phyloP scores from a whole-genome alignment of 2,797 vertebrate species.

The Poeciliopsis presidionis region DNA sequence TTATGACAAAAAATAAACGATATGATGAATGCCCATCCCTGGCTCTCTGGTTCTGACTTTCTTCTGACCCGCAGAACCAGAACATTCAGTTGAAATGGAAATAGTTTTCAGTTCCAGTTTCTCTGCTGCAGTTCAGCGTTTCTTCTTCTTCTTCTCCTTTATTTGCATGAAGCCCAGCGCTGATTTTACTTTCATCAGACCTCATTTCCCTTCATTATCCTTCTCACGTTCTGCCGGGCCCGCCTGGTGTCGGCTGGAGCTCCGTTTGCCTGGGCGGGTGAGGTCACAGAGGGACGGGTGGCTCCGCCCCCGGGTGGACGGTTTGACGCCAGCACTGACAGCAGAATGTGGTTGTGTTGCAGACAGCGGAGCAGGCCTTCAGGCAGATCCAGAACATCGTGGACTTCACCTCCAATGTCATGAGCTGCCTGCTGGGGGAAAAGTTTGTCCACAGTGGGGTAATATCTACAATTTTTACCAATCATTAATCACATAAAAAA shows the following conservation, averaged over 20 bases:
- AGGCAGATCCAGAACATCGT: constrained; percentile 94
- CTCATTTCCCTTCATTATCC: neutral
- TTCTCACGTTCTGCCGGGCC: neutral
- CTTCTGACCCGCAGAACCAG: neutral
- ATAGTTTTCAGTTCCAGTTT: neutral
- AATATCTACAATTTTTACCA: constrained; percentile 41
- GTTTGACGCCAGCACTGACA: neutral
- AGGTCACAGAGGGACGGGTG: constrained; percentile 64
- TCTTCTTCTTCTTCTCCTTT: neutral
- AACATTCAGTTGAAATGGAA: neutral
- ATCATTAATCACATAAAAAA: too few relatives aligned
- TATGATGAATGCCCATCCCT: too few relatives aligned
- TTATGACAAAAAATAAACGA: too few relatives aligned
- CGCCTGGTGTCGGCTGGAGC: neutral
- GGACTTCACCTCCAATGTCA: constrained; percentile 93
- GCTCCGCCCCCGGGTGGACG: neutral
- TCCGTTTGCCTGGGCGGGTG: neutral
- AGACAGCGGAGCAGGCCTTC: constrained; percentile 92
- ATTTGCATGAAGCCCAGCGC: neutral
- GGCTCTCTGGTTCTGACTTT: neutral
- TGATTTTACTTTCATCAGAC: neutral
- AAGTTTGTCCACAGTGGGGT: constrained; percentile 95
- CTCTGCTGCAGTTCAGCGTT: neutral
- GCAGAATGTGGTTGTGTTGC: constrained; percentile 45
- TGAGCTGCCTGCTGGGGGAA: constrained; percentile 95